Evolutionary conservation across 2,888 invertebrate genomes (phyloP).

Genomic region (Margaritifera margaritifera): DNA sequence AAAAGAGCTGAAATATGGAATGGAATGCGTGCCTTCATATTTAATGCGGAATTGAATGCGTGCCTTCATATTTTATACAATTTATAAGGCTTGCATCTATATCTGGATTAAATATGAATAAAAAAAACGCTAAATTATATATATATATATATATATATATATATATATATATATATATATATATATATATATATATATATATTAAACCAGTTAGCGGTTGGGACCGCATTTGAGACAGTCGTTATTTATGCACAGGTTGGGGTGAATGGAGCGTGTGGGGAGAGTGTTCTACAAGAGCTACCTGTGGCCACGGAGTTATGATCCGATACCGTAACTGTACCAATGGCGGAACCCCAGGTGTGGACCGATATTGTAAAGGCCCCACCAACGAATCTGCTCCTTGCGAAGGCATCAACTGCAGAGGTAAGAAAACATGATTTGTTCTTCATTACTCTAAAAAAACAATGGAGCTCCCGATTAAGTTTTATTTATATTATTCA

Average conservation of each 20-base stretch:
- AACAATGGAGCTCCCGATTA: background rate
- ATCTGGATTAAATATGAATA: conserved; percentile 3
- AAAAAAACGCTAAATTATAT: no score
- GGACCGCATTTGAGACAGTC: conserved; percentile 1
- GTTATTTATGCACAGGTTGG: conserved; percentile 53
- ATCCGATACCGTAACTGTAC: conserved; percentile 56
- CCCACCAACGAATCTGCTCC: conserved; percentile 49
- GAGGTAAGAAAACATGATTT: conserved; percentile 37
- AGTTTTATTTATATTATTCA: no score
- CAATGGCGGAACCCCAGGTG: conserved; percentile 57
- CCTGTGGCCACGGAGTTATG: conserved; percentile 63
- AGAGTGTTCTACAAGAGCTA: conserved; percentile 54
- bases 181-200: conserved; percentile 7
- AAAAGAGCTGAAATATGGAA: no score
- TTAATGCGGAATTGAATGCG: no score
- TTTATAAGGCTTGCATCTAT: background rate
- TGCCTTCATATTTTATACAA: no score
- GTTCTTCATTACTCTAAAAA: background rate
- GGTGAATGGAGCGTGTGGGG: conserved; percentile 65
- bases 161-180: conserved; percentile 10
- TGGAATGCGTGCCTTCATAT: no score
- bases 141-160: conserved; percentile 9
- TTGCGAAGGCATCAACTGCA: conserved; percentile 51
- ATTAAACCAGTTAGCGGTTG: background rate
- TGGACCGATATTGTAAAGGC: conserved; percentile 61